These are phyloP conservation scores for Scaptomyza montana DNA, from an alignment of 1,140 invertebrate genomes.

Conservation along the genomic window DNA sequence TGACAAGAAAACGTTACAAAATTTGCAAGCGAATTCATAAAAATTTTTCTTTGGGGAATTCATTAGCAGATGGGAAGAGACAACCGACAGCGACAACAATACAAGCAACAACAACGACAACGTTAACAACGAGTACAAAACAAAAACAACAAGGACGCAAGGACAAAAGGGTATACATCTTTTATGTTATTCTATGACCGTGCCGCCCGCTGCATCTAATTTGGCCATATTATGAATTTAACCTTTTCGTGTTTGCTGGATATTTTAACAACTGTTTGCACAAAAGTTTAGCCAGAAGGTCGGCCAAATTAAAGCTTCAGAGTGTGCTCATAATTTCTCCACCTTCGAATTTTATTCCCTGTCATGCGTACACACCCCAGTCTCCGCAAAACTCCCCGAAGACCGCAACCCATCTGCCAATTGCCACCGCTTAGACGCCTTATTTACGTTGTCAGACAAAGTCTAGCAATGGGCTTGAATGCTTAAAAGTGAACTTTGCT, in stretches of 20 bases:
- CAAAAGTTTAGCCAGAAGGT: conserved; percentile 79
- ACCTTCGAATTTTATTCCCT: conserved; percentile 66
- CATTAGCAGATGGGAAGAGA: conserved; percentile 52
- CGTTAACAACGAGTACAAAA: neutral
- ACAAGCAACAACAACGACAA: neutral
- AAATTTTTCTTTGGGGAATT: conserved; percentile 78
- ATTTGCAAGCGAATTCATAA: conserved; percentile 71
- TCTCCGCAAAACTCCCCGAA: neutral
- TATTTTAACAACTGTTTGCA: conserved; percentile 82
- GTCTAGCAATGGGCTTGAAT: conserved; percentile 48
- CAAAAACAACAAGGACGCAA: conserved; percentile 3
- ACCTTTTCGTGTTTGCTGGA: conserved; percentile 80
- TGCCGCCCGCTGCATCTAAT: conserved; percentile 69
- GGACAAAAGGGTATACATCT: conserved; percentile 42
- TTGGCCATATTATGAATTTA: conserved; percentile 81
- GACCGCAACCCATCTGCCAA: neutral
- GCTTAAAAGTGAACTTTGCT: conserved; percentile 69
- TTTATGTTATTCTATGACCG: conserved; percentile 75
- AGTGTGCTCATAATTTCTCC: conserved; percentile 65
- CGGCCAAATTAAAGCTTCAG: conserved; percentile 35
- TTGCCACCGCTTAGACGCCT: conserved; percentile 18
- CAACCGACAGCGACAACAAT: conserved; percentile 7
- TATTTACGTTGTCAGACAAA: conserved; percentile 48
- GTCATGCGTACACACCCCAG: conserved; percentile 59
- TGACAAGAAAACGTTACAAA: conserved; percentile 73